Conservation (phyloP, 2,888 invertebrate species). For the Dioctria linearis region DNA sequence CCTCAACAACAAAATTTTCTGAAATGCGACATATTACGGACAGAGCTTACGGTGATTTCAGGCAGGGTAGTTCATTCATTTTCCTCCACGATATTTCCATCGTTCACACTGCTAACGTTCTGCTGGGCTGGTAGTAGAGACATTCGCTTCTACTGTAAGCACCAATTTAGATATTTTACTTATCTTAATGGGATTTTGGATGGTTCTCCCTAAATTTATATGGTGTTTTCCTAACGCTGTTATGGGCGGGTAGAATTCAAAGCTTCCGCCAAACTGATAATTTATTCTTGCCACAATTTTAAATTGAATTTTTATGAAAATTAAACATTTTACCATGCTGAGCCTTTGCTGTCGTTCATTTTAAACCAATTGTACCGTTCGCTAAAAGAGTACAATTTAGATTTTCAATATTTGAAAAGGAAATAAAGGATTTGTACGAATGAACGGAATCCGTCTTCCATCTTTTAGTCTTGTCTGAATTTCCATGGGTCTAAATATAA, state of each 20-base stretch:
- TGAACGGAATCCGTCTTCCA: too few relatives aligned
- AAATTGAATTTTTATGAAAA: conserved; percentile 51
- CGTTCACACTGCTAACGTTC: neutral
- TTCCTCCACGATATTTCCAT: conserved; percentile 8
- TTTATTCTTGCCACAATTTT: conserved; percentile 24
- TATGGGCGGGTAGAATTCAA: neutral
- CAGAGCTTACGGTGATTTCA: conserved; percentile 12
- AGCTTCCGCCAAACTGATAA: conserved; percentile 33
- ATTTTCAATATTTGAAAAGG: too few relatives aligned
- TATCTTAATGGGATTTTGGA: conserved; percentile 50
- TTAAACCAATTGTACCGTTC: conserved; percentile 3
- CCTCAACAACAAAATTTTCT: conserved; percentile 37
- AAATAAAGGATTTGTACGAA: too few relatives aligned
- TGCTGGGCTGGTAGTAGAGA: conserved; percentile 16
- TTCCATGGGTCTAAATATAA: too few relatives aligned
- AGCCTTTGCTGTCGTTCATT: neutral
- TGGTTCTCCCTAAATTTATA: conserved; percentile 47
- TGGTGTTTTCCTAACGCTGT: conserved; percentile 36
- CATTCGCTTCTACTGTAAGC: conserved; percentile 34
- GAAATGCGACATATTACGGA: conserved; percentile 44
- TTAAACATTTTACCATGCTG: conserved; percentile 13
- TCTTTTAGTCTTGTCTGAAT: too few relatives aligned
- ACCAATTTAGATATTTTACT: conserved; percentile 51
- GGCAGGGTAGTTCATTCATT: conserved; percentile 2
- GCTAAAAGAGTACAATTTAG: neutral